A percentile compares a stretch with the other conserved stretches of the same genome.
These are phyloP conservation scores for Neoitamus cyanurus DNA, from an alignment of 2,888 invertebrate genomes.

Conservation along the genomic window DNA sequence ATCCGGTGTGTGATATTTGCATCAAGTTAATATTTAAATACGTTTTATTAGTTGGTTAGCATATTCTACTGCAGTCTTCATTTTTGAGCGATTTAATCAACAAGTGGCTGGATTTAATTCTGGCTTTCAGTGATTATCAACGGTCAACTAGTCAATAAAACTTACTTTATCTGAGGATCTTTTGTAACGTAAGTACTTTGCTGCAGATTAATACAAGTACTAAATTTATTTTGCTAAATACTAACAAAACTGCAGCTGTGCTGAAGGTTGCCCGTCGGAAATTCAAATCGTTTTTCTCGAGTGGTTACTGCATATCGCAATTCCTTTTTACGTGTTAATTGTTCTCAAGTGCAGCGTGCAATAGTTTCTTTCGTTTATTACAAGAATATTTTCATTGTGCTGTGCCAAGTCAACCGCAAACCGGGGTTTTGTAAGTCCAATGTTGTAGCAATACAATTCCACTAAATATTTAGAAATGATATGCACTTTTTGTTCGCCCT, in stretches of 20 bases:
- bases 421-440: neutral
- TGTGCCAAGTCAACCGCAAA: conserved; percentile 11
- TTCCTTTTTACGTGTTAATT: neutral
- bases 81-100: neutral
- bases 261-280: neutral
- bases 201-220: neutral
- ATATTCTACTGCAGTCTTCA: neutral
- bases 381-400: conserved; percentile 3
- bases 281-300: neutral
- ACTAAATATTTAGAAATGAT: neutral
- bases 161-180: neutral
- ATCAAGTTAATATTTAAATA: neutral
- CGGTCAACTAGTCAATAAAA: neutral
- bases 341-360: neutral
- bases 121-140: neutral
- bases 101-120: neutral
- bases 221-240: neutral
- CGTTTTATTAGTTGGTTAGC: neutral
- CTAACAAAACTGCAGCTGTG: neutral
- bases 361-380: neutral
- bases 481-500: neutral
- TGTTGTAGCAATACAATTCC: neutral
- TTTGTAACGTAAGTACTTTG: neutral
- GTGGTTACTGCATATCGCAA: neutral
- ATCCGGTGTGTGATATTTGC: neutral